phyloP scores from a whole-genome alignment of 2,888 invertebrate genomes.

The Idaea dimidiata region DNA sequence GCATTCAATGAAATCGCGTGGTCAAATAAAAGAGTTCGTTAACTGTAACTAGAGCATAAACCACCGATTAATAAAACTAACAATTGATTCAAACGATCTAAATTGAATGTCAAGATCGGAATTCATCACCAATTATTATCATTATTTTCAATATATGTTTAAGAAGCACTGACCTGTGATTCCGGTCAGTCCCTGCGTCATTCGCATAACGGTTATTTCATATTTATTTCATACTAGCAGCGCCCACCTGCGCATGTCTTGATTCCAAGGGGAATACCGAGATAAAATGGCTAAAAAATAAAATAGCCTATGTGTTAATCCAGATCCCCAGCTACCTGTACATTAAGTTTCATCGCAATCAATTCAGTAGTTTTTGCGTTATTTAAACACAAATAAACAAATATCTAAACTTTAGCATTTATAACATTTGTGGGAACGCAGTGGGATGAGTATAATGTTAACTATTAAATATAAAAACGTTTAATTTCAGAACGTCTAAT shows the following conservation, averaged over 20 bases:
- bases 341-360: too few relatives aligned
- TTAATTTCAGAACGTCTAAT: conserved; percentile 86
- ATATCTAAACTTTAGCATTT: too few relatives aligned
- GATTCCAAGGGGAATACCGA: too few relatives aligned
- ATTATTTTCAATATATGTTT: background rate
- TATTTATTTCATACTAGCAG: background rate
- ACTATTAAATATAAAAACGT: conserved; percentile 23
- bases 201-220: background rate
- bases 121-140: background rate
- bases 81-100: background rate
- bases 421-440: too few relatives aligned
- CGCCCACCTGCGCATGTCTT: too few relatives aligned
- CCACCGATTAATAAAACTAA: background rate
- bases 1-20: background rate
- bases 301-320: too few relatives aligned
- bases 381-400: too few relatives aligned
- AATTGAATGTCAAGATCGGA: conserved; percentile 4
- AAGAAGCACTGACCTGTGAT: background rate
- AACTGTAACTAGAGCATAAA: background rate
- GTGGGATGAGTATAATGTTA: too few relatives aligned
- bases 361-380: too few relatives aligned
- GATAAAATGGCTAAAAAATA: too few relatives aligned
- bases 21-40: background rate
- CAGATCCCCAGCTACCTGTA: too few relatives aligned
- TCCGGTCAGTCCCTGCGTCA: conserved; percentile 2